phyloP scores from a whole-genome alignment of 2,888 invertebrate genomes.

The Monopis laevigella region DNA sequence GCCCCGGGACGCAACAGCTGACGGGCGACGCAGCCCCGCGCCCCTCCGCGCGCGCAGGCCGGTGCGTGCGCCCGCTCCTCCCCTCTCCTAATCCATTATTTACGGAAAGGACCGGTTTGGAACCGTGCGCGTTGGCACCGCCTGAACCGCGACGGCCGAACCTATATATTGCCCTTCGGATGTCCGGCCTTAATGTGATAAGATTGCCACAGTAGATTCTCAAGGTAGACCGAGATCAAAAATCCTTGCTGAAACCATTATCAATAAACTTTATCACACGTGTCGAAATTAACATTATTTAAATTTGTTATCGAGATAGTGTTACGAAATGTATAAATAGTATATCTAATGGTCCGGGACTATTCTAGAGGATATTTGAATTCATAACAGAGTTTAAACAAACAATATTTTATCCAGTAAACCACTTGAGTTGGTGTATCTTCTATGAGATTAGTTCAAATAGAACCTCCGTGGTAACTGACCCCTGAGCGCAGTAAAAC shows the following conservation, averaged over 20 bases:
- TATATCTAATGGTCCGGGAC: too few relatives aligned
- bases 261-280: too few relatives aligned
- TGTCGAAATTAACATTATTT: too few relatives aligned
- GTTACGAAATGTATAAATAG: too few relatives aligned
- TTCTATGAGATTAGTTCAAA: constrained; percentile 9
- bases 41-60: constrained; percentile 49
- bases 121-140: constrained; percentile 49
- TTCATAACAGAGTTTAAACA: too few relatives aligned
- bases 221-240: too few relatives aligned
- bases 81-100: constrained; percentile 60
- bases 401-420: too few relatives aligned
- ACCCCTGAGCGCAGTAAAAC: constrained; percentile 25
- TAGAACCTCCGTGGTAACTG: constrained; percentile 35
- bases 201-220: constrained; percentile 39
- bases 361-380: too few relatives aligned
- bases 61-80: constrained; percentile 47
- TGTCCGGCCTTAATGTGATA: constrained; percentile 62
- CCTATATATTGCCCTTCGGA: constrained; percentile 65
- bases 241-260: too few relatives aligned
- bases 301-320: too few relatives aligned
- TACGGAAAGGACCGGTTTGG: constrained; percentile 36
- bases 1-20: constrained; percentile 65
- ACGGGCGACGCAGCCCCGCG: constrained; percentile 46
- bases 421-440: neutral
- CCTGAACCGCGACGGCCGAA: constrained; percentile 45